A percentile compares a stretch with the other conserved stretches of the same genome.
Conservation (phyloP, 2,888 invertebrate species). For the Seira ritae region DNA sequence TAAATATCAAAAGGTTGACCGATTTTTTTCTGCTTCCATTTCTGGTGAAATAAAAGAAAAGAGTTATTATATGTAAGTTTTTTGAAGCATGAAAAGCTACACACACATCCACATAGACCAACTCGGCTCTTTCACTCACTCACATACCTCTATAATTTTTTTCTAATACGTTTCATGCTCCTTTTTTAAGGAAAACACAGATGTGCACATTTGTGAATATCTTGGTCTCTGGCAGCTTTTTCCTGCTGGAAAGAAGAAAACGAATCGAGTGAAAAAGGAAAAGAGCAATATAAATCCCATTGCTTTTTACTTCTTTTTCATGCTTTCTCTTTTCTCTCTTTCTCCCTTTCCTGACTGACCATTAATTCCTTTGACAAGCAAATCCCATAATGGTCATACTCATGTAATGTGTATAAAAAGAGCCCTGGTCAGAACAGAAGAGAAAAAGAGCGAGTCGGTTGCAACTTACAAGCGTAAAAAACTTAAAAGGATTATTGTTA, state of each 20-base stretch:
- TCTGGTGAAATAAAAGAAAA: background rate
- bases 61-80: slow-evolving; percentile 7
- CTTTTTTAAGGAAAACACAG: background rate
- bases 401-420: slow-evolving; percentile 41
- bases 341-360: slow-evolving; percentile 42
- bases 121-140: background rate
- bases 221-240: background rate
- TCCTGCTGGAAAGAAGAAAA: background rate
- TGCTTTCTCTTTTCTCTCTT: slow-evolving; percentile 41
- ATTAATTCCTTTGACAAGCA: slow-evolving; percentile 61
- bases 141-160: background rate
- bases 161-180: background rate
- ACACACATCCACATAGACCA: background rate
- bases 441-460: too few relatives aligned
- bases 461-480: background rate
- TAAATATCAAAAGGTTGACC: slow-evolving; percentile 48
- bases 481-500: slow-evolving; percentile 61
- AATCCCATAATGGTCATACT: slow-evolving; percentile 56
- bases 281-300: slow-evolving; percentile 54
- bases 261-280: slow-evolving; percentile 25
- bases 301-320: slow-evolving; percentile 20
- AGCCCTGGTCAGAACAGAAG: too few relatives aligned
- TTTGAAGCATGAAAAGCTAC: slow-evolving; percentile 7
- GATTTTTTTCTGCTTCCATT: slow-evolving; percentile 19
- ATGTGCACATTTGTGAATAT: slow-evolving; percentile 7